Conservation (phyloP, 2,888 invertebrate genomes). For the Coenonympha arcania region DNA sequence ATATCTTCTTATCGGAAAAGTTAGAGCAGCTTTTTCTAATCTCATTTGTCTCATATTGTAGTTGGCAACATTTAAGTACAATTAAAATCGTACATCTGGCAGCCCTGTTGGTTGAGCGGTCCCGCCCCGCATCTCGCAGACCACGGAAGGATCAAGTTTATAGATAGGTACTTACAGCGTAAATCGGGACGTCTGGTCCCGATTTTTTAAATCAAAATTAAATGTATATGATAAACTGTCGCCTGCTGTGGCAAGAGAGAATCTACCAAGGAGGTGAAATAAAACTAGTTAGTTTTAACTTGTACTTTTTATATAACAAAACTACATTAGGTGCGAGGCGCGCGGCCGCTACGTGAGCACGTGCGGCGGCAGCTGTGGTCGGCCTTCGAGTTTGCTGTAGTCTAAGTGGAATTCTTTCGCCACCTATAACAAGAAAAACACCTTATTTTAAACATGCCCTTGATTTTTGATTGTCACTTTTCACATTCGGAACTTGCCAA, state of each 20-base stretch:
- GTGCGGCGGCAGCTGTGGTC: conserved; percentile 83
- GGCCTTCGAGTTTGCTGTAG: conserved; percentile 98
- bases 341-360: conserved; percentile 73
- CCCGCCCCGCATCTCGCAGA: no score
- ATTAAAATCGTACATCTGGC: no score
- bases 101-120: no score
- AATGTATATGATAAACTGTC: no score
- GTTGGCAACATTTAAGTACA: no score
- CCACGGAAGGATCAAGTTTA: no score
- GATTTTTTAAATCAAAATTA: no score
- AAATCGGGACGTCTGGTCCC: no score
- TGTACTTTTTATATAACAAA: conserved; percentile 76
- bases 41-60: no score
- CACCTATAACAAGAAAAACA: conserved; percentile 65
- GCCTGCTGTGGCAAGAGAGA: background rate
- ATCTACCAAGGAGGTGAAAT: conserved; percentile 19
- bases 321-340: conserved; percentile 67
- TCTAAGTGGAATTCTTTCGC: conserved; percentile 99
- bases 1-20: no score
- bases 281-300: conserved; percentile 44
- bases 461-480: background rate
- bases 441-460: background rate
- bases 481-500: background rate
- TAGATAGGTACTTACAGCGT: no score
- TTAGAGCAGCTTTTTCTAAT: no score